Base-by-base conservation (phyloP, 2,113 vertebrate genomes). In the Puntigrus tetrazona region DNA sequence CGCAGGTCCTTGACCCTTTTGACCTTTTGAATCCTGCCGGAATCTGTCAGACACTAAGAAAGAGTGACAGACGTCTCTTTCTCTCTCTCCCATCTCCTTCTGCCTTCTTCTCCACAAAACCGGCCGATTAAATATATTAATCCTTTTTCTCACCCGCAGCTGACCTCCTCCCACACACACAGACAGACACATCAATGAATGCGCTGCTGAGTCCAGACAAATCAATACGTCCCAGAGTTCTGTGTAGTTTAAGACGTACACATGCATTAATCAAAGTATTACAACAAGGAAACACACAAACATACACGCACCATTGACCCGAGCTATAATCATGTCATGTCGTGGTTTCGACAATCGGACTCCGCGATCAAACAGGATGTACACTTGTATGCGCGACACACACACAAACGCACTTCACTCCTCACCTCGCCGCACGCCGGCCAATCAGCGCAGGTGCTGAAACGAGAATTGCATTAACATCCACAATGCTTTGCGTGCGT, bases 401-500 rank as follows among this genome's bases (percentile, higher is more conserved):
- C n/a, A 74, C 61, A 85, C 75, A 78, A n/a, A 81, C 84, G 50
- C 59, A 82, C 43, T 57, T 67, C 65, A 55, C 43, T 81, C 27
- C 52, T 74, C 50, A 76, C 70, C 77, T 16, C 89, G 92, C 93
- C 94, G 84, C 94, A 93, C 93, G 89, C 83, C 93, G 94, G 94
- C 95, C 94, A 94, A 95, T 96, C 94, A 91, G 89, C 78, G 82
- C 88, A 90, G 88, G 73, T 72, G 86, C 81, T 85, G 90, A 95
- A 96, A 95, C 94, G 94, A 91, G 91, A 96, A 97, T 97, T 96
- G 94, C 92, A 97, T 98, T 97, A 97, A 95, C 91, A 93, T 89
- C 93, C 91, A 93, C 85, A 91, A 92, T 91, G 92, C 92, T 95
- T 96, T 95, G 95, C 93, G 94, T 93, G 94, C 93, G 84, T 90